A percentile compares a stretch with the other conserved stretches of the same genome.
These are phyloP conservation scores for Drosophila tristis DNA, from an alignment of 1,140 invertebrate species.

Conservation along the genomic window DNA sequence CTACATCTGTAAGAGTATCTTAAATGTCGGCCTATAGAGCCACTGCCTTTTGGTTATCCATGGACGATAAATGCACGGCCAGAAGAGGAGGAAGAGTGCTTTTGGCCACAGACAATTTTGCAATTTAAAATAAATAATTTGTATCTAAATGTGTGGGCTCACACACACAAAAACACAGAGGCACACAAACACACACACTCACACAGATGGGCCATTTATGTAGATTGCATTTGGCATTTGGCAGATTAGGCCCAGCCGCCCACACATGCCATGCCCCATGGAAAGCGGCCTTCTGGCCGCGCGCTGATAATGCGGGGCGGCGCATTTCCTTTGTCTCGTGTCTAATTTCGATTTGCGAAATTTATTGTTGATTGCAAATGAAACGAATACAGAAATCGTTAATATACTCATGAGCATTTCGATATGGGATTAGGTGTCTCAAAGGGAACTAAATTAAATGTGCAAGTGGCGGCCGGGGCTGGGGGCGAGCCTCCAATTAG, in stretches of 20 bases:
- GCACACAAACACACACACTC: conserved; percentile 15
- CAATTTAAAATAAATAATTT: conserved; percentile 81
- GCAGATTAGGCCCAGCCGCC: conserved; percentile 64
- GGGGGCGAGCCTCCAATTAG: no score
- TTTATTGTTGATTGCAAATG: conserved; percentile 69
- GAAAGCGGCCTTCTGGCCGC: conserved; percentile 45
- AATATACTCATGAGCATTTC: not conserved
- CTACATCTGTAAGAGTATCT: no score
- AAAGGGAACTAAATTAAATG: no score
- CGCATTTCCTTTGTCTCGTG: conserved; percentile 54
- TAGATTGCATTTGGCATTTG: conserved; percentile 73
- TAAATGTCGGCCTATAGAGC: no score
- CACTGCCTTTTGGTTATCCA: no score
- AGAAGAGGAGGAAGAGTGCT: conserved; percentile 57
- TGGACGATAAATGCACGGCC: conserved; percentile 42
- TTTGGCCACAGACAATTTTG: conserved; percentile 79
- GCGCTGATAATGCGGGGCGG: conserved; percentile 51
- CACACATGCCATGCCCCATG: conserved; percentile 9
- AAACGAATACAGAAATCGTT: conserved; percentile 29
- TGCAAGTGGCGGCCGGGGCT: no score
- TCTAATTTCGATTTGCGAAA: conserved; percentile 78
- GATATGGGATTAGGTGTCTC: conserved; percentile 28
- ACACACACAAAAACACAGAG: conserved; percentile 18
- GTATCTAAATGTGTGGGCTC: conserved; percentile 20
- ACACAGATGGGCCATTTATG: conserved; percentile 13